Evolutionary conservation across 2,888 invertebrate species (phyloP), one percentile per base, ranked within the genome.

Genomic region (Strigamia crassipes): DNA sequence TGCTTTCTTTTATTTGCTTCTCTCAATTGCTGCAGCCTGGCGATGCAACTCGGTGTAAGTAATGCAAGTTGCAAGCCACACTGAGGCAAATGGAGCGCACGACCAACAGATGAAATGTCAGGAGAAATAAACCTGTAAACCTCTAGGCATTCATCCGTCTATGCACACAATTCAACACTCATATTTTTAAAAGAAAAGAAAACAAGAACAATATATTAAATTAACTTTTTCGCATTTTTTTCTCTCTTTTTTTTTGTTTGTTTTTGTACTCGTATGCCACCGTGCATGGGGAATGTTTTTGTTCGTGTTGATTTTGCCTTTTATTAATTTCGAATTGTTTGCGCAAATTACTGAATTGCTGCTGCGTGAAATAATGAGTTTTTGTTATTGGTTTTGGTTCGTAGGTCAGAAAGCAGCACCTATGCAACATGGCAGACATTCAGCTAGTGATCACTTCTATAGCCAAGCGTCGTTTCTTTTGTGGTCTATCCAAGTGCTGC

Each of bases 341-440:
- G n/a, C n/a, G n/a, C n/a, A n/a, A n/a, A n/a, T n/a, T n/a, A n/a
- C n/a, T n/a, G n/a, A n/a, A n/a, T n/a, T n/a, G n/a, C n/a, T n/a
- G n/a, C n/a, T n/a, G n/a, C n/a, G n/a, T n/a, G n/a, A 21, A 21
- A n/a, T n/a, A 9, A 23, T 2, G n/a, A n/a, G n/a, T n/a, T 73
- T 73, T 73, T 73, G 73, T 73, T 73, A 9, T 73, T 73, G 73
- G 23, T 27, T 73, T 73, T 4, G 34, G 3, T 34, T 6, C 31
- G 2, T n/a, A 73, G 73, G 73, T 73, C 23, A 73, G 73, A 73
- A 73, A 27, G 23, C 73, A 27, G 73, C 73, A 73, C 8, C 73
- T 73, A 73, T 73, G 73, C 73, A 73, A 73, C 73, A 73, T 73
- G 73, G 73, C 73, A 73, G 23, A 13, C 66, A 66, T 23, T 66